These are phyloP conservation scores for Oxyura jamaicensis DNA, from an alignment of 2,113 vertebrate species.

Conservation along the genomic window DNA sequence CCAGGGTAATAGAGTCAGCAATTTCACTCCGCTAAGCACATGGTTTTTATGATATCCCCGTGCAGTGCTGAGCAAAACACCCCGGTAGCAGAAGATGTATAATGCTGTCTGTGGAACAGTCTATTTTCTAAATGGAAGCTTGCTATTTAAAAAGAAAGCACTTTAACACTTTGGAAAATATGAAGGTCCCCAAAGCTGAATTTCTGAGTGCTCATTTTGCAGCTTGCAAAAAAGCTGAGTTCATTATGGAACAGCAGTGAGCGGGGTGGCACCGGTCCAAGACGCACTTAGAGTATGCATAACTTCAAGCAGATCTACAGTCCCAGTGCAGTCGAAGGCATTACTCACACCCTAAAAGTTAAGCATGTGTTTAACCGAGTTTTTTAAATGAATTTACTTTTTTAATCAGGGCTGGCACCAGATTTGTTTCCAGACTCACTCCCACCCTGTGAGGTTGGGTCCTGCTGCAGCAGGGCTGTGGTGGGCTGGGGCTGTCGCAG, in stretches of 20 bases:
- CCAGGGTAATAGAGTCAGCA: not conserved
- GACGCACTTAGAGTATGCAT: not conserved
- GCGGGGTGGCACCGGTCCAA: not conserved
- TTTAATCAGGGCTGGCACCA: not conserved
- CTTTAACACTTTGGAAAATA: not conserved
- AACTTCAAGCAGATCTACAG: not conserved
- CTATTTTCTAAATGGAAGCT: not conserved
- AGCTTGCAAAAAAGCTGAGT: not conserved
- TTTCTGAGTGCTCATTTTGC: not conserved
- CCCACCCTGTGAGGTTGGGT: accelerated
- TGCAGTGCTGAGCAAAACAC: accelerated
- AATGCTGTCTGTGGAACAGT: not conserved
- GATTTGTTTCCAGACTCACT: not conserved
- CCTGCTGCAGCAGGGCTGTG: not conserved
- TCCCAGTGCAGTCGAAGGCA: not conserved
- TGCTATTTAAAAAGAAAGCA: not conserved
- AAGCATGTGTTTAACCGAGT: not conserved
- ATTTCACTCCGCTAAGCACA: constrained; percentile 9
- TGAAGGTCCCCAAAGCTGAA: constrained; percentile 5
- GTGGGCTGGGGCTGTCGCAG: not conserved
- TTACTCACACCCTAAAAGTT: not conserved
- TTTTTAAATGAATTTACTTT: not conserved
- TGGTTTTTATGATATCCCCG: not conserved
- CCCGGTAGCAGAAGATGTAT: not conserved
- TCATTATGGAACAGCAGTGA: not conserved